phyloP scores from a whole-genome alignment of 53 echinoderm and acorn worm genomes.

The Luidia sarsii region DNA sequence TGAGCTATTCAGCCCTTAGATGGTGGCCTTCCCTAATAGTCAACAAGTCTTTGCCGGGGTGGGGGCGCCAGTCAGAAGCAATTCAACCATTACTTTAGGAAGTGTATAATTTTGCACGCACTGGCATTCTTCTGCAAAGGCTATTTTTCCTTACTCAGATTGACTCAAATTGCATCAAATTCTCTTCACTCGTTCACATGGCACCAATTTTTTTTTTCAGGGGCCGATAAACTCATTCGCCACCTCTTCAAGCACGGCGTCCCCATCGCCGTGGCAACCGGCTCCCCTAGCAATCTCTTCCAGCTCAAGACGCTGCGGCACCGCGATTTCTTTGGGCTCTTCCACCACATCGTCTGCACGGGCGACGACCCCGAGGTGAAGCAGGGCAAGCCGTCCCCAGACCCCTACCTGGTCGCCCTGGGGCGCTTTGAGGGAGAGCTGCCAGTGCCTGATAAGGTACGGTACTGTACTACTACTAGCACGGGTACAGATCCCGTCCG shows the following conservation, averaged over 20 bases:
- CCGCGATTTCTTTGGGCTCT: conserved; percentile 80
- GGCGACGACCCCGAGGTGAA: conserved; percentile 91
- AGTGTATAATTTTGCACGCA: neutral
- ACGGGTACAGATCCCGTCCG: no score
- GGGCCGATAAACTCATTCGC: conserved; percentile 80
- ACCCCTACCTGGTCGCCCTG: conserved; percentile 74
- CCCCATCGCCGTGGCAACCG: conserved; percentile 89
- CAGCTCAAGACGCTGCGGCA: conserved; percentile 73
- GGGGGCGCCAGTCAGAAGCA: no score
- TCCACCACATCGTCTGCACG: conserved; percentile 91
- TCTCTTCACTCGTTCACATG: no score
- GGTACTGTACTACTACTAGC: no score
- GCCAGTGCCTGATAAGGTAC: conserved; percentile 75
- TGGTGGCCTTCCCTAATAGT: no score
- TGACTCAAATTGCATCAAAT: no score
- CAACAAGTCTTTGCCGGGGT: no score
- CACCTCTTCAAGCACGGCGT: conserved; percentile 82
- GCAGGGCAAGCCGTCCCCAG: conserved; percentile 87
- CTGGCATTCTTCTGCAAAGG: neutral
- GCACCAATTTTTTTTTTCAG: conserved; percentile 55
- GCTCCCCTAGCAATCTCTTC: conserved; percentile 71
- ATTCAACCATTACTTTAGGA: no score
- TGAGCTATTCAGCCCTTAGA: no score
- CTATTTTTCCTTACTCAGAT: neutral
- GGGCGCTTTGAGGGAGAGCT: conserved; percentile 71